Evolutionary conservation across 2,113 vertebrate genomes (phyloP).

Genomic region (Clarias magur): DNA sequence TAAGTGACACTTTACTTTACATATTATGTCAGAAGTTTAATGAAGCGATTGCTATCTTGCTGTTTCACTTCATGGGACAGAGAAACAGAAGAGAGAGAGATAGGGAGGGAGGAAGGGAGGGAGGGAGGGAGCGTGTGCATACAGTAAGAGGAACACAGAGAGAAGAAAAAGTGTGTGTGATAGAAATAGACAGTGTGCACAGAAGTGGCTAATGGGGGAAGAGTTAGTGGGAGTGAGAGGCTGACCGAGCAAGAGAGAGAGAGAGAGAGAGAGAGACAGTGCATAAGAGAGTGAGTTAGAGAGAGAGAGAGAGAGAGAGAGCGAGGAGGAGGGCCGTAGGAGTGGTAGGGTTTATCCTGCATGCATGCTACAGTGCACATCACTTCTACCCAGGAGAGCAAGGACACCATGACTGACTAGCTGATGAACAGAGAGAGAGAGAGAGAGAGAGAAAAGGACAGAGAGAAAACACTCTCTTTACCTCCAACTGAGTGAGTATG

Average conservation of each 20-base stretch:
- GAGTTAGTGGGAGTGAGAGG: slow-evolving; percentile 26
- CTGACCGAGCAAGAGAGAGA: slow-evolving; percentile 36
- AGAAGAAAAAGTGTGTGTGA: neutral
- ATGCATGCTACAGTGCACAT: slow-evolving; percentile 71
- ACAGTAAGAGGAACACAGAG: neutral
- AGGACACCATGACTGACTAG: slow-evolving; percentile 73
- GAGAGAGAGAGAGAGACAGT: slow-evolving; percentile 10
- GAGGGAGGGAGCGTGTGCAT: neutral
- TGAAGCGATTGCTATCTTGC: neutral
- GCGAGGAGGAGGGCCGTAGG: slow-evolving; percentile 53
- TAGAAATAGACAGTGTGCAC: slow-evolving; percentile 5
- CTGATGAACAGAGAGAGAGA: slow-evolving; percentile 59
- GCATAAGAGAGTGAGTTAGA: slow-evolving; percentile 24
- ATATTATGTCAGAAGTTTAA: neutral
- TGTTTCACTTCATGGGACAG: neutral
- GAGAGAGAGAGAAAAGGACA: slow-evolving; percentile 58
- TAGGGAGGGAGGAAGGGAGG: neutral
- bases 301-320: slow-evolving; percentile 60
- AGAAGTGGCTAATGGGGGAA: slow-evolving; percentile 28
- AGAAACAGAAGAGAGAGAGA: neutral
- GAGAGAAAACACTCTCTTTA: slow-evolving; percentile 66
- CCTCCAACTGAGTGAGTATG: slow-evolving; percentile 76
- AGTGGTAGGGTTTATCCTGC: slow-evolving; percentile 63
- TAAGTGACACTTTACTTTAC: neutral
- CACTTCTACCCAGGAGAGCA: slow-evolving; percentile 70